Conservation (phyloP, 1,140 invertebrate species). For the Anoplophora glabripennis region DNA sequence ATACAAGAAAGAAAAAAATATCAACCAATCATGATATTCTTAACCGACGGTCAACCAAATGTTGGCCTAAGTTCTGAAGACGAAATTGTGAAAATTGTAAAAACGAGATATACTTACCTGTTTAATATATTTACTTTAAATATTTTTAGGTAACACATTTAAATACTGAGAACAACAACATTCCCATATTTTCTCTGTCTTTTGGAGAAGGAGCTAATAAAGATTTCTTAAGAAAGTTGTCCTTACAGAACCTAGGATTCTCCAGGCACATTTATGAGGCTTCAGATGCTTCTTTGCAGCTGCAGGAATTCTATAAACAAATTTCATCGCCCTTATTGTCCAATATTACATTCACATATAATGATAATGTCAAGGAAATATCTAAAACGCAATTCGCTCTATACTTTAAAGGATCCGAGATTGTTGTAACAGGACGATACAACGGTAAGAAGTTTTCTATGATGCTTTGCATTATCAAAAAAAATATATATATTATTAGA, state of each 20-base stretch:
- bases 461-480: no score
- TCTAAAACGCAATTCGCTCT: conserved; percentile 52
- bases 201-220: conserved; percentile 68
- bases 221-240: conserved; percentile 59
- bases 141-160: conserved; percentile 33
- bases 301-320: conserved; percentile 66
- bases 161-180: conserved; percentile 22
- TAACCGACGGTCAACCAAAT: conserved; percentile 71
- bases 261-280: conserved; percentile 69
- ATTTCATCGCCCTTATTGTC: conserved; percentile 64
- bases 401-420: conserved; percentile 56
- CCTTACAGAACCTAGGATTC: conserved; percentile 62
- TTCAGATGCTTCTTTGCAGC: conserved; percentile 63
- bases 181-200: conserved; percentile 56
- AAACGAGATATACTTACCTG: neutral
- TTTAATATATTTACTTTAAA: conserved; percentile 17
- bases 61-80: conserved; percentile 54
- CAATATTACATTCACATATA: conserved; percentile 63
- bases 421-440: conserved; percentile 52
- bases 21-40: conserved; percentile 65
- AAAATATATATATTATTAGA: no score
- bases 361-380: conserved; percentile 44
- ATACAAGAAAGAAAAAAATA: conserved; percentile 3
- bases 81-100: conserved; percentile 2
- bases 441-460: no score